These are phyloP conservation scores for Sebastes variabilis DNA, from an alignment of 2,797 vertebrate species.

Conservation along the genomic window DNA sequence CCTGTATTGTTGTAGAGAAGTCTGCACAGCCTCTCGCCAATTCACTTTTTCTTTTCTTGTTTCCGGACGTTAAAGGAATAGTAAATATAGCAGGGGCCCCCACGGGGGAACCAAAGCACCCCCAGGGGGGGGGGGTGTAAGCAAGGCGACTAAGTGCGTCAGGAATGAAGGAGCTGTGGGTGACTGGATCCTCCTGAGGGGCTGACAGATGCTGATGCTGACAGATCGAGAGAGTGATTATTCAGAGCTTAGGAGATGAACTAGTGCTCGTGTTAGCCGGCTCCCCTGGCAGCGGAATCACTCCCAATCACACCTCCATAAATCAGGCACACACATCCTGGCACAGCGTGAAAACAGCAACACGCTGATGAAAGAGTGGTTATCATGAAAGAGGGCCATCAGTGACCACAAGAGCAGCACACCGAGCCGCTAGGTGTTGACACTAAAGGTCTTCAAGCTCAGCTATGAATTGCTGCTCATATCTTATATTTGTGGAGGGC, in stretches of 20 bases:
- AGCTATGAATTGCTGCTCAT: conserved; percentile 7
- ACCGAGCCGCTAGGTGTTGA: not conserved
- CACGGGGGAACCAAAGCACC: not conserved
- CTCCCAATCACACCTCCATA: conserved; percentile 76
- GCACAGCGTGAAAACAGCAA: conserved; percentile 46
- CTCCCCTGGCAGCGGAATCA: conserved; percentile 69
- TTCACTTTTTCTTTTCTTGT: conserved; percentile 16
- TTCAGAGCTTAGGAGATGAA: conserved; percentile 76
- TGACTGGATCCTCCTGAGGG: conserved; percentile 53
- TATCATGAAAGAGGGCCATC: conserved; percentile 32
- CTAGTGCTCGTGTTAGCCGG: conserved; percentile 71
- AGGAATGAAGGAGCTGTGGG: conserved; percentile 61
- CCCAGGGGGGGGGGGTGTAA: conserved; percentile 31
- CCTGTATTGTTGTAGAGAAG: not conserved
- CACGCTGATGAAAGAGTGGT: conserved; percentile 52
- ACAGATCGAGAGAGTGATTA: conserved; percentile 79
- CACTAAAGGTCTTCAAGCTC: conserved; percentile 13
- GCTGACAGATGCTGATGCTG: conserved; percentile 71
- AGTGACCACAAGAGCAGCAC: conserved; percentile 18
- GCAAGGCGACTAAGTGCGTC: conserved; percentile 52
- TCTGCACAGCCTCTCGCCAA: conserved; percentile 19
- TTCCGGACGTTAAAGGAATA: conserved; percentile 40
- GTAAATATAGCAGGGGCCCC: conserved; percentile 52
- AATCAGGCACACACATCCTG: conserved; percentile 61
- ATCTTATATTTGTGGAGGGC: not conserved